These are phyloP conservation scores for Apis cerana DNA, from an alignment of 1,140 invertebrate species.

Conservation along the genomic window DNA sequence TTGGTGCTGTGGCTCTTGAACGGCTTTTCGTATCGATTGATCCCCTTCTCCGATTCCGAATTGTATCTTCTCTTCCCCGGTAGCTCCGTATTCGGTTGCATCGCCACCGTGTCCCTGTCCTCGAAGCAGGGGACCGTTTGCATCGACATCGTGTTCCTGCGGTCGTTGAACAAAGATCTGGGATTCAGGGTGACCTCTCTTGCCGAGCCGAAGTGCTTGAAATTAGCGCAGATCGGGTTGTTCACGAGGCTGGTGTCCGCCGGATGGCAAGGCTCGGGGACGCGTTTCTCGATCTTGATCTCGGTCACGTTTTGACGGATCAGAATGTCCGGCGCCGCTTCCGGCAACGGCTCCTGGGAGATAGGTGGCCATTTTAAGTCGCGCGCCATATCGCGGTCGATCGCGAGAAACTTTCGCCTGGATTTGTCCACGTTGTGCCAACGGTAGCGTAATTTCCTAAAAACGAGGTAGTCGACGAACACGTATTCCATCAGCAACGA, in stretches of 20 bases:
- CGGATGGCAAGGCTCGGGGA: conserved; percentile 60
- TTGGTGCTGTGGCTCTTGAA: conserved; percentile 69
- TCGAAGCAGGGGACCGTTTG: conserved; percentile 75
- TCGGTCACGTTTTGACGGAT: conserved; percentile 77
- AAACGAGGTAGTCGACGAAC: conserved; percentile 83
- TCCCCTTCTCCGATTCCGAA: conserved; percentile 77
- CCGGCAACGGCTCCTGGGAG: conserved; percentile 75
- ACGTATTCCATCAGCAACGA: conserved; percentile 83
- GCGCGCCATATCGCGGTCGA: conserved; percentile 82
- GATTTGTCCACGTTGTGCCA: conserved; percentile 83
- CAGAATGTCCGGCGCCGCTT: conserved; percentile 71
- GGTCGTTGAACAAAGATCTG: conserved; percentile 72
- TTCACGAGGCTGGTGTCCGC: conserved; percentile 60
- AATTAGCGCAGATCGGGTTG: conserved; percentile 46
- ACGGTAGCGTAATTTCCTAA: conserved; percentile 81
- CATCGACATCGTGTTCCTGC: conserved; percentile 76
- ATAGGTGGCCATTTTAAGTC: conserved; percentile 84
- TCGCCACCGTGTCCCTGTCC: conserved; percentile 61
- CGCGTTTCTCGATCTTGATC: conserved; percentile 77
- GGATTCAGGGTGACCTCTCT: conserved; percentile 78
- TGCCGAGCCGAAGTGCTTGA: conserved; percentile 73
- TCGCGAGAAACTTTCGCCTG: conserved; percentile 83
- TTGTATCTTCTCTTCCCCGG: conserved; percentile 73
- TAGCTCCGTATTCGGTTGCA: conserved; percentile 44
- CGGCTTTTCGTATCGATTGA: conserved; percentile 63